Percentiles rank a stretch among this genome's conserved stretches.
phyloP scores from a whole-genome alignment of 1,140 invertebrate genomes.

The Leucophenga varia region DNA sequence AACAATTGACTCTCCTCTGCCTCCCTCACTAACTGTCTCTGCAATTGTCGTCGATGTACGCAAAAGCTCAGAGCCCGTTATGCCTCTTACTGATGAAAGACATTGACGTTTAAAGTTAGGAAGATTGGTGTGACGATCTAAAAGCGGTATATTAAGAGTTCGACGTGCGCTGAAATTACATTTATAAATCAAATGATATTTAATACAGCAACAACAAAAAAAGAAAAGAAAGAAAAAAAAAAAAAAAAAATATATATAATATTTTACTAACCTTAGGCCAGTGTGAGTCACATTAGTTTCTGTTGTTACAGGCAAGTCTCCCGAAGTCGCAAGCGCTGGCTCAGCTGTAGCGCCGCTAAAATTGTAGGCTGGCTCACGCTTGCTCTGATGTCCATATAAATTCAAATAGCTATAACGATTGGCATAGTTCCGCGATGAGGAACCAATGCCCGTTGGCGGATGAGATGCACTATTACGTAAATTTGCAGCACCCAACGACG shows the following conservation, averaged over 20 bases:
- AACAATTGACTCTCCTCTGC: background rate
- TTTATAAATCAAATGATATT: too few relatives aligned
- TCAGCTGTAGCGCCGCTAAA: constrained; percentile 25
- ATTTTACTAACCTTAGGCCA: constrained; percentile 21
- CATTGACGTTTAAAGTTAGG: constrained; percentile 24
- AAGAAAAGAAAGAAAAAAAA: background rate
- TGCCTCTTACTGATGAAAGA: constrained; percentile 14
- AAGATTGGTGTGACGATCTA: constrained; percentile 8
- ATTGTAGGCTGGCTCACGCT: constrained; percentile 39
- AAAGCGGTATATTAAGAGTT: constrained; percentile 31
- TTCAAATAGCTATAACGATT: constrained; percentile 31
- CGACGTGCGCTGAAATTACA: constrained; percentile 31
- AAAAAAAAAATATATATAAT: background rate
- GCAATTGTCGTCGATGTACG: constrained; percentile 22
- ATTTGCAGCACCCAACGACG: constrained; percentile 5
- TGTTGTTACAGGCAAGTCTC: constrained; percentile 24
- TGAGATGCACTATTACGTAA: constrained; percentile 1
- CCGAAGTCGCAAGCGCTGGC: constrained; percentile 34
- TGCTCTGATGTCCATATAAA: constrained; percentile 24
- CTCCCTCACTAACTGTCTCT: constrained; percentile 1
- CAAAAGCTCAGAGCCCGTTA: constrained; percentile 8
- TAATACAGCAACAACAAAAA: too few relatives aligned
- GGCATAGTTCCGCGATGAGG: constrained; percentile 6
- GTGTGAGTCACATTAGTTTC: background rate
- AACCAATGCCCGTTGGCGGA: constrained; percentile 5